Percentiles rank a stretch among this genome's conserved stretches.
These are phyloP conservation scores for Pelobates fuscus DNA, from an alignment of 2,113 vertebrate species.

Conservation along the genomic window DNA sequence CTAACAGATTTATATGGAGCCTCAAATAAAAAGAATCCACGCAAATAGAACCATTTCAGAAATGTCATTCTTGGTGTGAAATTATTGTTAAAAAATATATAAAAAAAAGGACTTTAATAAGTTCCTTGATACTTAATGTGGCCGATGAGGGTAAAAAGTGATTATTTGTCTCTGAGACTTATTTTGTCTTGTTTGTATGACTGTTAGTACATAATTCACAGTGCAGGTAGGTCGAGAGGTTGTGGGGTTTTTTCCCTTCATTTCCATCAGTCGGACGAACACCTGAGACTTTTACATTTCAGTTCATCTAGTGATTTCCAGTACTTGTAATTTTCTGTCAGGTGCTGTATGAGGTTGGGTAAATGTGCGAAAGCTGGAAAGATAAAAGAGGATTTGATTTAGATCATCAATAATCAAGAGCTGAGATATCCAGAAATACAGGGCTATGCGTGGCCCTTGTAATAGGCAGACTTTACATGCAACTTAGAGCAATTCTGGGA, in stretches of 20 bases:
- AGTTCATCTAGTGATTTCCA: conserved; percentile 93
- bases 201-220: conserved; percentile 61
- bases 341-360: conserved; percentile 88
- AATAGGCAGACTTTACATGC: too few species aligned
- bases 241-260: conserved; percentile 54
- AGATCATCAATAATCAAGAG: too few species aligned
- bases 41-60: not conserved
- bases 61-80: not conserved
- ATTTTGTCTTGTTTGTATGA: conserved; percentile 53
- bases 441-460: too few species aligned
- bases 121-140: not conserved
- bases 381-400: conserved; percentile 49
- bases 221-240: conserved; percentile 62
- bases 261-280: conserved; percentile 73
- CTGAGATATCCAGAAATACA: too few species aligned
- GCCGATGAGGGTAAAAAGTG: not conserved
- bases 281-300: conserved; percentile 87
- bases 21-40: not conserved
- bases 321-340: conserved; percentile 93
- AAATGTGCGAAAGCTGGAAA: conserved; percentile 87
- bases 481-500: too few species aligned
- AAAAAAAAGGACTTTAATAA: conserved; percentile 7
- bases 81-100: not conserved
- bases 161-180: not conserved
- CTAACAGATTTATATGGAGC: not conserved